phyloP scores from a whole-genome alignment of 2,113 vertebrate species.

The Python bivittatus region DNA sequence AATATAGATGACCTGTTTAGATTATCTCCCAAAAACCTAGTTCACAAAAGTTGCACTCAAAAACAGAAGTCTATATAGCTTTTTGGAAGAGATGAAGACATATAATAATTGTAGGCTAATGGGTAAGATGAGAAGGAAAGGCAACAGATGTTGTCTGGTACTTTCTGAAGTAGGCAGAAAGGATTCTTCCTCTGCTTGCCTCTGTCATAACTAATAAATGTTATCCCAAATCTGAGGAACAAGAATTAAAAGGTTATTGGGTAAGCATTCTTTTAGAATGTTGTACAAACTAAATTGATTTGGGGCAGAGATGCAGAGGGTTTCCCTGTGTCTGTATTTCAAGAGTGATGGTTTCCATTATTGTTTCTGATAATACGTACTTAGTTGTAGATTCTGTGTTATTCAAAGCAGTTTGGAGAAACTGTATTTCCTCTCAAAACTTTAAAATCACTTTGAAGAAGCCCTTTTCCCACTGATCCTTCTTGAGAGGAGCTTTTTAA shows the following conservation, averaged over 20 bases:
- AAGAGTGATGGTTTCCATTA: neutral
- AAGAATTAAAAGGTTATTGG: neutral
- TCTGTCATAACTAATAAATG: neutral
- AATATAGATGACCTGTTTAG: neutral
- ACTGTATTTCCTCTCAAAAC: neutral
- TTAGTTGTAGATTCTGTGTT: neutral
- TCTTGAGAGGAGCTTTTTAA: neutral
- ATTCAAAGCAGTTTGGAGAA: neutral
- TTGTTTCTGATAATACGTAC: neutral
- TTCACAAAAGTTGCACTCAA: neutral
- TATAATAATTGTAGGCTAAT: neutral
- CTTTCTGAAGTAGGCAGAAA: neutral
- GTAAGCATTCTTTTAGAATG: neutral
- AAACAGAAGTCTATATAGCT: neutral
- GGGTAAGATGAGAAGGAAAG: neutral
- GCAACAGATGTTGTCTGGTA: neutral
- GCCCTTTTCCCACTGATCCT: neutral
- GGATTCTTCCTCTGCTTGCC: neutral
- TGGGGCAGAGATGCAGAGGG: neutral
- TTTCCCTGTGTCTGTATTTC: neutral
- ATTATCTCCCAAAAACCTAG: neutral
- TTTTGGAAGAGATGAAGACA: neutral
- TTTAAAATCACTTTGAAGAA: neutral
- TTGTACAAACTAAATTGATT: neutral
- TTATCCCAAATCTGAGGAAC: neutral